These are phyloP conservation scores for Andrena trimmerana DNA, from an alignment of 2,888 invertebrate genomes.

Conservation along the genomic window DNA sequence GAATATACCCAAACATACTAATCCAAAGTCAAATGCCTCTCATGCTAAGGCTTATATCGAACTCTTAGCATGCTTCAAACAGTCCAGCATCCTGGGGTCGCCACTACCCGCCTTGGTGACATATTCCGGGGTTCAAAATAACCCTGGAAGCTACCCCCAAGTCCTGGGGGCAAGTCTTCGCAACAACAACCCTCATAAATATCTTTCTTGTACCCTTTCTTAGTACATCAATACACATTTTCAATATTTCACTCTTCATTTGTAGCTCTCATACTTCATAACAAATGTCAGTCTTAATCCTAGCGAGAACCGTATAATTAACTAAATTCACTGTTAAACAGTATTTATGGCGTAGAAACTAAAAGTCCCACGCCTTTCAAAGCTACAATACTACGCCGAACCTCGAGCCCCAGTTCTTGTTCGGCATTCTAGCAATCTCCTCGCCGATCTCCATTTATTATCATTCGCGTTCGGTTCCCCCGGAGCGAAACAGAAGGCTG, in stretches of 20 bases:
- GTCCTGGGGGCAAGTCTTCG: too few relatives aligned
- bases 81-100: neutral
- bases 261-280: neutral
- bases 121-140: too few relatives aligned
- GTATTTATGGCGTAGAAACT: neutral
- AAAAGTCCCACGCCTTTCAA: slow-evolving; percentile 8
- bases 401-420: neutral
- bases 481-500: neutral
- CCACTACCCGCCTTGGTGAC: too few relatives aligned
- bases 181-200: too few relatives aligned
- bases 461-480: slow-evolving; percentile 15
- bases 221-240: neutral
- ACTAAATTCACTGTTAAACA: neutral
- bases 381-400: neutral
- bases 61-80: too few relatives aligned
- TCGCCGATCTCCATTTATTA: slow-evolving; percentile 5
- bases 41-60: too few relatives aligned
- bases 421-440: neutral
- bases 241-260: neutral
- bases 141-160: too few relatives aligned
- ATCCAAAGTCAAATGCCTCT: too few relatives aligned
- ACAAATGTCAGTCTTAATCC: neutral
- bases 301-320: neutral
- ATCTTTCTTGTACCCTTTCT: too few relatives aligned
- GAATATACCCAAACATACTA: too few relatives aligned